These are phyloP conservation scores for Aix galericulata DNA, from an alignment of 2,113 vertebrate genomes.

Conservation along the genomic window DNA sequence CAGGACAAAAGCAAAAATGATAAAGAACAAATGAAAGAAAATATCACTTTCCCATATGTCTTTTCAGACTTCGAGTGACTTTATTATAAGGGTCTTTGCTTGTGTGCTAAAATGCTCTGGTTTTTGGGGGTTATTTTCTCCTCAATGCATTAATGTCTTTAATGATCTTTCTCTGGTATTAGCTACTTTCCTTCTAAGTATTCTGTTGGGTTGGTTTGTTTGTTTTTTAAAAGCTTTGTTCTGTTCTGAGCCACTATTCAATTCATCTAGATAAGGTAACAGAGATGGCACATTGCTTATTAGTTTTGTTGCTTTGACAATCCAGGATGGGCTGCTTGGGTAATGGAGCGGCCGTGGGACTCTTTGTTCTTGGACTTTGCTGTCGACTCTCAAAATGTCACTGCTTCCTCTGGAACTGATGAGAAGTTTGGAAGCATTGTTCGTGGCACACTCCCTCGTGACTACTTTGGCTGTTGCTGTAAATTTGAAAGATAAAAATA, in stretches of 20 bases:
- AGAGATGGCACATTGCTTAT: not conserved
- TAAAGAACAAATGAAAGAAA: not conserved
- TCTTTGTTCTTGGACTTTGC: not conserved
- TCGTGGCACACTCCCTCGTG: not conserved
- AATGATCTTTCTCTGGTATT: not conserved
- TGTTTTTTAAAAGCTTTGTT: not conserved
- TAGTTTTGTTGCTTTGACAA: not conserved
- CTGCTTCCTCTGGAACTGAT: not conserved
- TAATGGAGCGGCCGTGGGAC: not conserved
- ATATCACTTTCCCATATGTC: not conserved
- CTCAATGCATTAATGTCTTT: not conserved
- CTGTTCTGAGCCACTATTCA: not conserved
- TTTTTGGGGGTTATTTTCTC: not conserved
- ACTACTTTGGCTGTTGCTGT: not conserved
- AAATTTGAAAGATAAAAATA: conserved; percentile 19
- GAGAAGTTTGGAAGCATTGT: conserved; percentile 26
- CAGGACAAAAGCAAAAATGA: not conserved
- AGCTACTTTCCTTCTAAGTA: not conserved
- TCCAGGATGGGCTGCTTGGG: not conserved
- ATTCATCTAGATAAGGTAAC: not conserved
- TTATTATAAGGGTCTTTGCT: not conserved
- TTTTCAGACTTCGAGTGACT: not conserved
- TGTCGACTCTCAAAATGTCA: not conserved
- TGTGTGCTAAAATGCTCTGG: not conserved
- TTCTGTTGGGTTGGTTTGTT: not conserved